Conservation (phyloP, 1,140 invertebrate species). For the Lordiphosa stackelbergi region DNA sequence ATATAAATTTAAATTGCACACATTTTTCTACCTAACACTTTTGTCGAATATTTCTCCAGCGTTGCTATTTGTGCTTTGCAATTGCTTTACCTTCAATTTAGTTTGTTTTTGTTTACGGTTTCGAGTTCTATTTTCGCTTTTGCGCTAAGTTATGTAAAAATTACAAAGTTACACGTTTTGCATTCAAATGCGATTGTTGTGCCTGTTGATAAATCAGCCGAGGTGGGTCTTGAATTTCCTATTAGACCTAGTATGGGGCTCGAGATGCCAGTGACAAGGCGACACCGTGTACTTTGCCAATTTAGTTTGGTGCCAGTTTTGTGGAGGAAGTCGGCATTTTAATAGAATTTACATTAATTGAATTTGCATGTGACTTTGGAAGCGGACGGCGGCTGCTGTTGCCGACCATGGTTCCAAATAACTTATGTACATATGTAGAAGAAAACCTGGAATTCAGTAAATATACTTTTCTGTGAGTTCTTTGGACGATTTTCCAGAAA, state of each 20-base stretch:
- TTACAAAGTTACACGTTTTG: conserved; percentile 63
- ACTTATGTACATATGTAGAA: no score
- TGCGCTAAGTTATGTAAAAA: conserved; percentile 53
- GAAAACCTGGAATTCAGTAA: no score
- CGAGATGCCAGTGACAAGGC: conserved; percentile 49
- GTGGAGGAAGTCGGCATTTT: conserved; percentile 41
- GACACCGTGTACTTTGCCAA: conserved; percentile 43
- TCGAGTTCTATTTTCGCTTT: conserved; percentile 48
- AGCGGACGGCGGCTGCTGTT: neutral
- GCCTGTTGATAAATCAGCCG: conserved; percentile 49
- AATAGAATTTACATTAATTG: conserved; percentile 46
- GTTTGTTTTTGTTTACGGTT: conserved; percentile 43
- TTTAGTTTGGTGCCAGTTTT: conserved; percentile 20
- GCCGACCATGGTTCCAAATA: no score
- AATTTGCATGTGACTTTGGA: conserved; percentile 42
- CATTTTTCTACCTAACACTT: no score
- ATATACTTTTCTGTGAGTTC: no score
- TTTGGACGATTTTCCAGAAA: no score
- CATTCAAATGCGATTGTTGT: conserved; percentile 44
- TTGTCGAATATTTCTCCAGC: no score
- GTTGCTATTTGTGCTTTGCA: conserved; percentile 13
- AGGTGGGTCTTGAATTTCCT: conserved; percentile 62
- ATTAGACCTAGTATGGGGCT: conserved; percentile 17
- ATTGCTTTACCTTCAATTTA: conserved; percentile 42
- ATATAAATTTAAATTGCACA: no score